A percentile compares a stretch with the other conserved stretches of the same genome.
Conservation (phyloP, 2,888 invertebrate genomes). For the Candidula unifasciata region DNA sequence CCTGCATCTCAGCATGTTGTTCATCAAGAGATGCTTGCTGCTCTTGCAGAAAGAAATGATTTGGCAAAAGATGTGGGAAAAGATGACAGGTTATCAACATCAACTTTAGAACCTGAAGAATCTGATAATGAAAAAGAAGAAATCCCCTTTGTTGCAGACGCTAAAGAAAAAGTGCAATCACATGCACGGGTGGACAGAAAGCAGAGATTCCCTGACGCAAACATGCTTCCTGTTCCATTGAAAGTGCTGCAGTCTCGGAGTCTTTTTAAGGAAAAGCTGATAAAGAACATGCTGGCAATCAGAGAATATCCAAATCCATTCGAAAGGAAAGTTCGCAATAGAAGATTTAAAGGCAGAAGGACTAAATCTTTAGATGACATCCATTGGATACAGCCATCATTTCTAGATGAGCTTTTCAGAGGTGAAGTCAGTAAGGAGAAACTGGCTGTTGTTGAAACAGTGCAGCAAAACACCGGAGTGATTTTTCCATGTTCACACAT, state of each 20-base stretch:
- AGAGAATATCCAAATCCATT: constrained; percentile 47
- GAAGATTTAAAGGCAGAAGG: constrained; percentile 48
- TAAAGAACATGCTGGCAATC: constrained; percentile 58
- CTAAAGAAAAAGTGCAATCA: neutral
- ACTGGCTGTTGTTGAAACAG: neutral
- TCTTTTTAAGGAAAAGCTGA: constrained; percentile 58
- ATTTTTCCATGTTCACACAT: neutral
- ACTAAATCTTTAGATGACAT: constrained; percentile 54
- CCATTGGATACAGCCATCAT: neutral
- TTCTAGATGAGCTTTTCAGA: neutral
- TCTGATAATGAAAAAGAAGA: constrained; percentile 30
- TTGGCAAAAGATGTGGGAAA: neutral
- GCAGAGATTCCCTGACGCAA: neutral
- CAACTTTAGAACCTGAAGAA: constrained; percentile 14
- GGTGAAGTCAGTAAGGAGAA: neutral
- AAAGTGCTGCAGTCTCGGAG: constrained; percentile 41
- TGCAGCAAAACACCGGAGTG: neutral
- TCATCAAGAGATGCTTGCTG: neutral
- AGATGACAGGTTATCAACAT: neutral
- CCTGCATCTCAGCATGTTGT: neutral
- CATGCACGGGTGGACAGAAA: neutral
- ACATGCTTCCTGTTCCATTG: neutral
- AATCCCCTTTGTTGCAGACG: neutral
- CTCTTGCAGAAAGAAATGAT: neutral
- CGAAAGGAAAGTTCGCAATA: neutral